Evolutionary conservation across 2,113 vertebrate genomes (phyloP), one percentile per base, ranked within the genome.

Genomic region (Ariopsis seemanni): DNA sequence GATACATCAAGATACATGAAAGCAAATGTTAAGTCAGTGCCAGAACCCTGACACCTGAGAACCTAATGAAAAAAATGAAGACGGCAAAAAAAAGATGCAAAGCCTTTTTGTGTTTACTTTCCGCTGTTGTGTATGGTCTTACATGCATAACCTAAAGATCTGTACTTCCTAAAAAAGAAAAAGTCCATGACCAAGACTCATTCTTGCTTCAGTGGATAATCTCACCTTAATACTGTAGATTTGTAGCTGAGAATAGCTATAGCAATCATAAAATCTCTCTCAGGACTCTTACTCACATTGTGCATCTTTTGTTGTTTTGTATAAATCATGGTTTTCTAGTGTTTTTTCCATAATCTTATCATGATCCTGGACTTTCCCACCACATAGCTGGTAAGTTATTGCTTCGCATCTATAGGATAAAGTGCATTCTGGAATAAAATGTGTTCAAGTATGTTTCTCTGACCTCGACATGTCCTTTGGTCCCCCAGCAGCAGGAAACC

Each of bases 401-500:
- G 18, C 48, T 74, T 74, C 17, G 4, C 8, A 2, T 52, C 48
- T 77, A 25, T 14, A 77, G 22, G 20, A 77, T 25, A 50, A 42
- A 9, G 18, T 20, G 42, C 22, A 42, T 22, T 25, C 20, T 75
- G 72, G 72, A 52, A 50, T 52, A 50, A 50, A 75, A 30, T 5
- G n/a, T 30, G 0, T 69, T 34, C 22, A 20, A 8, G 69, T 48
- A 30, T 60, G n/a, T 2, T 5, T 27, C 1, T 75, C 77, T 93
- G 58, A 94, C 93, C 94, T 87, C 89, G 82, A 85, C 92, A 90
- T 1, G 93, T 93, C 74, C 34, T 87, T 72, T 75, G 65, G 42
- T 95, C 89, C 79, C 90, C 82, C 81, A 93, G 90, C 85, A 95
- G 89, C 85, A 90, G 85, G 87, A 93, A 92, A 77, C 94, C 93